A percentile compares a stretch with the other conserved stretches of the same genome.
Evolutionary conservation across 2,888 invertebrate genomes (phyloP).

Genomic region (Sepiola atlantica): DNA sequence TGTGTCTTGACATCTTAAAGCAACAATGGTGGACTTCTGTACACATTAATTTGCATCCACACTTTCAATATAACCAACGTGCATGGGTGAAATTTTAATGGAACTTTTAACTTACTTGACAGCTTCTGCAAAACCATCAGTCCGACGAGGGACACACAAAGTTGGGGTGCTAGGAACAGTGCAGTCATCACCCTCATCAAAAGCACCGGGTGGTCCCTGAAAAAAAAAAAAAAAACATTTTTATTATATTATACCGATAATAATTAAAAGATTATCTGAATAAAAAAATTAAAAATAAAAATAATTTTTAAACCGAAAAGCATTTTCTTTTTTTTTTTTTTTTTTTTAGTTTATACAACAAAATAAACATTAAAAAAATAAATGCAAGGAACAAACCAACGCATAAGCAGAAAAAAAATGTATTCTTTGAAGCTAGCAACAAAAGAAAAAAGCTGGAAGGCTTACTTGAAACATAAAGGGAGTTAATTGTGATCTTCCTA

Average conservation of each 20-base stretch:
- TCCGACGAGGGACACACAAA: slow-evolving; percentile 85
- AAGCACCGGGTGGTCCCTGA: slow-evolving; percentile 78
- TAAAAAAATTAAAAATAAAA: neutral
- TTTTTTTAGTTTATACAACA: too few relatives aligned
- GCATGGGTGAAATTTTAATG: neutral
- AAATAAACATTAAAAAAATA: neutral
- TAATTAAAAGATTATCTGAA: neutral
- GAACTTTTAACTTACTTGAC: slow-evolving; percentile 76
- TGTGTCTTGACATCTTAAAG: neutral
- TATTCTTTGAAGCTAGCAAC: neutral
- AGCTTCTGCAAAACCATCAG: slow-evolving; percentile 91
- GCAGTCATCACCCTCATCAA: slow-evolving; percentile 83
- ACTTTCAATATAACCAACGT: neutral
- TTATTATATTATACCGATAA: too few relatives aligned
- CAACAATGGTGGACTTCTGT: neutral
- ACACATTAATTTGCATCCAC: too few relatives aligned
- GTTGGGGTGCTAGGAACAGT: slow-evolving; percentile 94
- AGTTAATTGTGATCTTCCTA: slow-evolving; percentile 65
- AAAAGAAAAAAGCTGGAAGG: slow-evolving; percentile 34
- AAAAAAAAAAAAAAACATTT: neutral
- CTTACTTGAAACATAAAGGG: slow-evolving; percentile 71
- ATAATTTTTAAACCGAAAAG: neutral
- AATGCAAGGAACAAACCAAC: neutral
- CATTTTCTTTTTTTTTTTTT: too few relatives aligned
- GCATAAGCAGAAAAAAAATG: neutral